Percentiles rank a stretch among this genome's conserved stretches.
Conservation (phyloP, 2,888 invertebrate species). For the Phalera bucephala region DNA sequence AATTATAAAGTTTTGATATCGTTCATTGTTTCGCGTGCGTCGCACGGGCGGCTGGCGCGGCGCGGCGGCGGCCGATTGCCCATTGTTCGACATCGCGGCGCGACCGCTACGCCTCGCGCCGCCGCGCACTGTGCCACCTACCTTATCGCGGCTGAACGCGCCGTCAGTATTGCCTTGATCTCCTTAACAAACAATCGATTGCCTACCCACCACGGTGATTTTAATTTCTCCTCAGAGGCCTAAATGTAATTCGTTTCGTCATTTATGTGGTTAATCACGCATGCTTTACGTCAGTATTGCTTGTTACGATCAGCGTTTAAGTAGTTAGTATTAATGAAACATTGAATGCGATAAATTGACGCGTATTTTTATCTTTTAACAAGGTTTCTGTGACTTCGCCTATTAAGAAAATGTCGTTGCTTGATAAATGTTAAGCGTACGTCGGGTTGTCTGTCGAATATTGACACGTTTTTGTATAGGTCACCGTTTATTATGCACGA, state of each 20-base stretch:
- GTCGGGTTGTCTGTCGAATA: no score
- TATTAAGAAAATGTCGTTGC: no score
- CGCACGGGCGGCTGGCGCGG: constrained; percentile 37
- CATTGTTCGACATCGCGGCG: constrained; percentile 72
- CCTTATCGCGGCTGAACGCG: constrained; percentile 58
- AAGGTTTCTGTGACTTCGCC: neutral
- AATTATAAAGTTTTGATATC: constrained; percentile 11
- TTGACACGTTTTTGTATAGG: neutral
- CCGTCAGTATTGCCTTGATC: constrained; percentile 68
- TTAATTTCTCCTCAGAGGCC: constrained; percentile 46
- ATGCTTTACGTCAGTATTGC: constrained; percentile 27
- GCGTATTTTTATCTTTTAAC: neutral
- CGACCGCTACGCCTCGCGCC: constrained; percentile 77
- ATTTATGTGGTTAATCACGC: constrained; percentile 33
- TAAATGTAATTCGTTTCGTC: constrained; percentile 32
- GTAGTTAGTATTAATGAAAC: constrained; percentile 20
- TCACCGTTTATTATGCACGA: neutral
- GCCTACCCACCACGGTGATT: constrained; percentile 63
- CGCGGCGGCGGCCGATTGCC: constrained; percentile 64
- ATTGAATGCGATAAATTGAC: constrained; percentile 3
- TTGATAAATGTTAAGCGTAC: no score
- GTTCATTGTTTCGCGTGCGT: constrained; percentile 31
- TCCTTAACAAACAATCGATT: constrained; percentile 70
- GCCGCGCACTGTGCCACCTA: constrained; percentile 66
- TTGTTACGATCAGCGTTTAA: constrained; percentile 10